Evolutionary conservation across 2,113 vertebrate species (phyloP), one percentile per base, ranked within the genome.

Genomic region (Oenanthe oenanthe): DNA sequence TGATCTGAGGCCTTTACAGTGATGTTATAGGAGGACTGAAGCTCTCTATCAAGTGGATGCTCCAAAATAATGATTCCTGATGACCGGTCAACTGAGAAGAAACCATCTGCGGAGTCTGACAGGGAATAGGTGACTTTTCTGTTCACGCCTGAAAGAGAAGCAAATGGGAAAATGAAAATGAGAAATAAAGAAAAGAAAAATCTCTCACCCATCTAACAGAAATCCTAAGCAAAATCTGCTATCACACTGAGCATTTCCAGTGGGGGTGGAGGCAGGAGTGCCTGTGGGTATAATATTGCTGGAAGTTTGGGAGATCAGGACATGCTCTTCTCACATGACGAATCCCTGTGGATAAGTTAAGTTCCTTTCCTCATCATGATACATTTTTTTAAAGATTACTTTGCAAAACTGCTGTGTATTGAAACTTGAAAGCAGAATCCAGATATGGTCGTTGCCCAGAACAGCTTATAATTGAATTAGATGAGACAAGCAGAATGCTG

Each of bases 31-130:
- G 98, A 97, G 3, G 99, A 97, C 90, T 99, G 99, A 72, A 98
- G 97, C 84, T 99, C 99, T 5, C 99, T 98, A 56, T 99, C 99
- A 9, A 99, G 98, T 0, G 98, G 95, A 25, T 98, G 98, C 86
- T 99, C 99, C 92, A 99, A 97, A 85, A 98, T 96, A 40, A 99
- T 97, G 32, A 99, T 98, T 61, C 99, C 99, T 0, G 99, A 98
- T 4, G 97, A 97, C 32, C 90, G 97, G 74, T 99, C 98, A 6
- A 99, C 98, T 47, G 99, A 99, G 97, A 99, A 99, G 94, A 98
- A 98, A 3, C 98, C 98, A 34, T 96, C 92, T 12, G 98, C 98
- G 0, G 99, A 99, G 94, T 99, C 98, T 3, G 96, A 97, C 76
- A 99, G 96, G 28, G 99, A 99, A 87, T 99, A 99, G 8, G 97